phyloP scores from a whole-genome alignment of 2,797 vertebrate genomes.

The Poecilia wingei region DNA sequence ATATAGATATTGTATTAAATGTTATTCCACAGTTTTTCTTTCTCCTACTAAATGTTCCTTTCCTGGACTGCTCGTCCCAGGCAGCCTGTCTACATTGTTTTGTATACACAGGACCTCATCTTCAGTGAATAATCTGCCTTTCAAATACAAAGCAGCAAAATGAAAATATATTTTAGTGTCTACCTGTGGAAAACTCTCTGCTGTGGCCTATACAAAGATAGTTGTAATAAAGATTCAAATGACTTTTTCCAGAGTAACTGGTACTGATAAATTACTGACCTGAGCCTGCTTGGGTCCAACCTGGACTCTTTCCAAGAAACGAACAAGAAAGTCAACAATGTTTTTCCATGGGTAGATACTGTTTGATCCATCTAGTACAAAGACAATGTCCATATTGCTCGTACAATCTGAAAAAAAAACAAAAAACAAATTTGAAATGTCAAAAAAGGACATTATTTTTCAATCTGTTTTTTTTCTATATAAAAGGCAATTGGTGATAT shows the following conservation, averaged over 20 bases:
- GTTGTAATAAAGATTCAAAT: slow-evolving; percentile 64
- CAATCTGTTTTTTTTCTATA: not conserved
- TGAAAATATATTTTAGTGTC: slow-evolving; percentile 72
- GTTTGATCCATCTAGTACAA: slow-evolving; percentile 96
- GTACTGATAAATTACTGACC: slow-evolving; percentile 73
- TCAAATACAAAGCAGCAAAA: slow-evolving; percentile 43
- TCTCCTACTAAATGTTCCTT: slow-evolving; percentile 8
- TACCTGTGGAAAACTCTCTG: slow-evolving; percentile 70
- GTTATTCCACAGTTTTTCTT: slow-evolving; percentile 24
- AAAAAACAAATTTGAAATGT: not conserved
- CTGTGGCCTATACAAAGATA: slow-evolving; percentile 50
- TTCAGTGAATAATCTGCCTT: slow-evolving; percentile 76
- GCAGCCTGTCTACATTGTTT: slow-evolving; percentile 13
- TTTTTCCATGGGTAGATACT: slow-evolving; percentile 94
- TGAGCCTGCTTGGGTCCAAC: slow-evolving; percentile 90
- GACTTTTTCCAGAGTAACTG: slow-evolving; percentile 25
- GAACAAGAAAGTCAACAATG: slow-evolving; percentile 86
- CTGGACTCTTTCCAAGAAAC: slow-evolving; percentile 86
- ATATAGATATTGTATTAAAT: slow-evolving; percentile 27
- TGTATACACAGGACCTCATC: slow-evolving; percentile 45
- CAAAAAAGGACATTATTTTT: not conserved
- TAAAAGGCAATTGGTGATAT: not conserved
- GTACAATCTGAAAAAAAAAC: slow-evolving; percentile 85
- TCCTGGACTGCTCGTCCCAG: slow-evolving; percentile 28
- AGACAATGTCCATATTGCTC: slow-evolving; percentile 90